phyloP scores from a whole-genome alignment of 2,888 invertebrate genomes.

The Callinectes sapidus region DNA sequence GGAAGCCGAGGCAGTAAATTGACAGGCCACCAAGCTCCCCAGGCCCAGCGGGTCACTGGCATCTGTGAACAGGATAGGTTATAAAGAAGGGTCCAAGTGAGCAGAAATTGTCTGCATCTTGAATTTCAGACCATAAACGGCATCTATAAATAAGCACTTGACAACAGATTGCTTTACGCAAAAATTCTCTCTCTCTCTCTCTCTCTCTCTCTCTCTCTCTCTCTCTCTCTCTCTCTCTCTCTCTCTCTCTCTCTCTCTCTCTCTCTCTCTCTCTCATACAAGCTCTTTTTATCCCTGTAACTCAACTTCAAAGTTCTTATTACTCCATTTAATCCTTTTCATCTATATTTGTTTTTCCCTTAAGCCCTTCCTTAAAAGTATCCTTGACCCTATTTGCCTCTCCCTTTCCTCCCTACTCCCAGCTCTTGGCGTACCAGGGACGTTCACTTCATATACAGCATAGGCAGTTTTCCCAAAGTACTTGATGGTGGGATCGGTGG shows the following conservation, averaged over 20 bases:
- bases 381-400: neutral
- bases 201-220: conserved; percentile 47
- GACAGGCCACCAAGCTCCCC: conserved; percentile 45
- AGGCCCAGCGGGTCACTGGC: conserved; percentile 48
- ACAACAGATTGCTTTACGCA: neutral
- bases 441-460: conserved; percentile 46
- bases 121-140: neutral
- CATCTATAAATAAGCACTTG: neutral
- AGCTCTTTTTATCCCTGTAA: neutral
- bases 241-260: conserved; percentile 37
- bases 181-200: neutral
- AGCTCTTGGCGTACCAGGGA: conserved; percentile 41
- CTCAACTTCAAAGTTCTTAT: neutral
- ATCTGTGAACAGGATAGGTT: conserved; percentile 37
- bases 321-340: neutral
- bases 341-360: neutral
- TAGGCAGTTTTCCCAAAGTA: conserved; percentile 62
- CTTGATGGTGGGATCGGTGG: neutral
- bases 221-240: conserved; percentile 47
- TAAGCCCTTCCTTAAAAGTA: neutral
- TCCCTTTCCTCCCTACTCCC: neutral
- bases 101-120: neutral
- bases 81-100: neutral
- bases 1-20: conserved; percentile 64
- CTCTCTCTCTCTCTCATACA: neutral